phyloP scores from a whole-genome alignment of 2,888 invertebrate species.

The Drepanosiphum platanoidis region DNA sequence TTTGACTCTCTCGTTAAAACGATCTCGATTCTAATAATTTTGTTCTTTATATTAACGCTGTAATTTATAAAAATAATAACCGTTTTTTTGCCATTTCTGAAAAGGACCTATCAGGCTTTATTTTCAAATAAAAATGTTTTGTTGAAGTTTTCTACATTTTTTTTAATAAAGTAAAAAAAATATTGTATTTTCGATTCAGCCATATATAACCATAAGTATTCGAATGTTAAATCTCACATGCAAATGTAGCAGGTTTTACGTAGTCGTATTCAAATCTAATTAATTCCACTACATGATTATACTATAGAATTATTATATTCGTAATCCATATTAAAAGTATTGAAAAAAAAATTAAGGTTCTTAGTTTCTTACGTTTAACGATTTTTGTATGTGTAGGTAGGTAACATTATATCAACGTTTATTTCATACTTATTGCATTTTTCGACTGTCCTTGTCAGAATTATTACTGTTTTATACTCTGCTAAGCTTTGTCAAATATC shows the following conservation, averaged over 20 bases:
- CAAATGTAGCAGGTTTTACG: not conserved
- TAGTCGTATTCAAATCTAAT: not conserved
- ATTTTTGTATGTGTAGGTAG: not conserved
- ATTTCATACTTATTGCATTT: not conserved
- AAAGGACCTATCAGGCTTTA: not conserved
- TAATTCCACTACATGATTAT: not conserved
- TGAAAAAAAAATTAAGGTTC: not conserved
- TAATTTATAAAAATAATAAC: not conserved
- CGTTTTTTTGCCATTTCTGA: not conserved
- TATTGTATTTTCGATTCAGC: not conserved
- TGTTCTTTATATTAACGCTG: not conserved
- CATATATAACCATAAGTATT: not conserved
- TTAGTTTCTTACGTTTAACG: not conserved
- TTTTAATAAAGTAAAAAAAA: no score
- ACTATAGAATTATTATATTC: not conserved
- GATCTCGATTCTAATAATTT: not conserved
- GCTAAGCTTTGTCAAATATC: no score
- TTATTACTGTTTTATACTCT: no score
- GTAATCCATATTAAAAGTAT: not conserved
- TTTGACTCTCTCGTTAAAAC: not conserved
- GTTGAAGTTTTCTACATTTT: no score
- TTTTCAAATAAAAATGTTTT: no score
- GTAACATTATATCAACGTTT: not conserved
- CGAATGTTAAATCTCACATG: not conserved
- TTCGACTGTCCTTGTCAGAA: not conserved